These are phyloP conservation scores for Liasis olivaceus DNA, from an alignment of 2,797 vertebrate genomes.

Conservation along the genomic window DNA sequence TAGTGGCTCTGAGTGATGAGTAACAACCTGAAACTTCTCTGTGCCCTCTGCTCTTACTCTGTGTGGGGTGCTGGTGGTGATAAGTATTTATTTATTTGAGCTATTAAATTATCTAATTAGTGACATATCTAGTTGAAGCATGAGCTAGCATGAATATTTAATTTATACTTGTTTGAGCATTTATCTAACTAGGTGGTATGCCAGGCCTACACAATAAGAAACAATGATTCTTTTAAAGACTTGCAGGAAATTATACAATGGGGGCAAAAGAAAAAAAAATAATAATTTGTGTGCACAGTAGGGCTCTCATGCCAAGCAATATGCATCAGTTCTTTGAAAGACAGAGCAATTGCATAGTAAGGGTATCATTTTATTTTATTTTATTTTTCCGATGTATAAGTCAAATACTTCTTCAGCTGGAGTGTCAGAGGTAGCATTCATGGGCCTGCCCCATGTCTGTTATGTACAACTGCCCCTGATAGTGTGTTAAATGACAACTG, in stretches of 20 bases:
- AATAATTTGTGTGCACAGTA: constrained; percentile 68
- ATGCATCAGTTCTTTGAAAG: constrained; percentile 73
- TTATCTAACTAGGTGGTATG: constrained; percentile 84
- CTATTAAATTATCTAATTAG: constrained; percentile 85
- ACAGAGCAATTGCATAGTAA: constrained; percentile 78
- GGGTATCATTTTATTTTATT: constrained; percentile 73
- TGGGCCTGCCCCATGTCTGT: constrained; percentile 74
- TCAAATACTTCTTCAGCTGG: constrained; percentile 73
- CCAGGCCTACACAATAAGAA: constrained; percentile 80
- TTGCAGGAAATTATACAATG: constrained; percentile 76
- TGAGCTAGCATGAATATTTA: constrained; percentile 82
- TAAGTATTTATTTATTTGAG: constrained; percentile 78
- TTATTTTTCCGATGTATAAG: constrained; percentile 73
- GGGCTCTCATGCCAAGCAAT: constrained; percentile 63
- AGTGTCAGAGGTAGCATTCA: constrained; percentile 78
- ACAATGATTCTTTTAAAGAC: constrained; percentile 79
- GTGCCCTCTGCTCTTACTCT: constrained; percentile 68
- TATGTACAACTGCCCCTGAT: constrained; percentile 70
- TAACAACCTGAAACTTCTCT: constrained; percentile 29
- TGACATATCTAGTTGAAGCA: constrained; percentile 79
- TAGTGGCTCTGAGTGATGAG: background rate
- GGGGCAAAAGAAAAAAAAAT: background rate
- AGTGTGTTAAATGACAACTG: constrained; percentile 71
- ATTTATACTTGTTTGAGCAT: constrained; percentile 77
- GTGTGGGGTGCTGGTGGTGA: constrained; percentile 24